Evolutionary conservation across 2,797 vertebrate species (phyloP).

Genomic region (Peromyscus aztecus): DNA sequence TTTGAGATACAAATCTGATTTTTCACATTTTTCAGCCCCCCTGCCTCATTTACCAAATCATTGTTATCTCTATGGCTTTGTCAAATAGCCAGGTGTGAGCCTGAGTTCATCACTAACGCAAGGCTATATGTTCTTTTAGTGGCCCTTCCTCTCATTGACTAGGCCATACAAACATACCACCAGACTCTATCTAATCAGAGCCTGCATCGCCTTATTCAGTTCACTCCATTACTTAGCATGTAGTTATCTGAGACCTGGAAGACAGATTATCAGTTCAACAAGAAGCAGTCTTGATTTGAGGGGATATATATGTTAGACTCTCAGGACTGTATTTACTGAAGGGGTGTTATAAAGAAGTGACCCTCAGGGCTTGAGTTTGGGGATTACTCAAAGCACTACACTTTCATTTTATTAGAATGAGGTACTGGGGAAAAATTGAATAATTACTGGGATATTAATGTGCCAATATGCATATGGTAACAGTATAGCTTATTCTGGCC

Average conservation of each 20-base stretch:
- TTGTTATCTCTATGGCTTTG: background rate
- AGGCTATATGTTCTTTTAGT: background rate
- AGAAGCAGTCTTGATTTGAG: background rate
- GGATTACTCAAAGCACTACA: too few relatives aligned
- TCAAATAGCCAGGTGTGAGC: rapidly evolving
- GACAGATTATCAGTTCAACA: background rate
- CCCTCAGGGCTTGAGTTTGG: background rate
- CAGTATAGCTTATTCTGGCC: rapidly evolving
- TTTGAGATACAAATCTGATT: background rate
- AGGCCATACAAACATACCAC: background rate
- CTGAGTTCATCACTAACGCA: background rate
- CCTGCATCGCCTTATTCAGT: too few relatives aligned
- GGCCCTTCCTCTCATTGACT: background rate
- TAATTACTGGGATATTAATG: background rate
- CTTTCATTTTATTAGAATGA: background rate
- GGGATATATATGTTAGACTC: background rate
- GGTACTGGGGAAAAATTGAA: background rate
- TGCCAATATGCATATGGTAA: background rate
- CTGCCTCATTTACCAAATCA: background rate
- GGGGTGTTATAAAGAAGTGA: rapidly evolving
- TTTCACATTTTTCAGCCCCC: background rate
- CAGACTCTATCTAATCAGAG: background rate
- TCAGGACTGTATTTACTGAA: too few relatives aligned
- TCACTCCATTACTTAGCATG: background rate
- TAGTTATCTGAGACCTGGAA: background rate